These are phyloP conservation scores for Oncorhynchus kisutch DNA, from an alignment of 2,113 vertebrate species.

Conservation along the genomic window DNA sequence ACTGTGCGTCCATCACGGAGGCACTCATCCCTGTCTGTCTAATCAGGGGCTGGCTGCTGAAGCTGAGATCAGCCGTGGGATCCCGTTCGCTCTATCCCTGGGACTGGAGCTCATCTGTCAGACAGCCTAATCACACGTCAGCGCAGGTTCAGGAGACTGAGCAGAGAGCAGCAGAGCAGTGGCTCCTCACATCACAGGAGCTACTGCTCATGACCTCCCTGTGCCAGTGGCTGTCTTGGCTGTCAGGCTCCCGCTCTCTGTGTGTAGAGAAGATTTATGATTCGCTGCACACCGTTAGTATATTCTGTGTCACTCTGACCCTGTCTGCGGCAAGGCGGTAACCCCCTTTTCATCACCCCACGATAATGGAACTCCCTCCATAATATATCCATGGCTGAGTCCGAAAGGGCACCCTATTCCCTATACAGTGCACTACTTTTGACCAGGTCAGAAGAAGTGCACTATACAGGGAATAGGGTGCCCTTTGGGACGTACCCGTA, in stretches of 20 bases:
- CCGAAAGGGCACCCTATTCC: no score
- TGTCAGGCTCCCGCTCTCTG: constrained; percentile 22
- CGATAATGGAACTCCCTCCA: constrained; percentile 22
- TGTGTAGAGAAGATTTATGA: constrained; percentile 19
- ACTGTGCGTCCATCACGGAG: constrained; percentile 52
- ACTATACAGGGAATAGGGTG: no score
- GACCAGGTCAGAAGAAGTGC: no score
- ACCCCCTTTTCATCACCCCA: background rate
- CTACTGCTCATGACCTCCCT: constrained; percentile 47
- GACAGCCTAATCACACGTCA: constrained; percentile 54
- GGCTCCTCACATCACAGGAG: constrained; percentile 32
- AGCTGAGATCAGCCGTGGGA: constrained; percentile 44
- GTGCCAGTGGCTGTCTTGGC: constrained; percentile 34
- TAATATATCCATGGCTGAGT: background rate
- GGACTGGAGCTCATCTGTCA: constrained; percentile 61
- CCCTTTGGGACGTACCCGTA: background rate
- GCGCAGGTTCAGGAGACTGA: constrained; percentile 34
- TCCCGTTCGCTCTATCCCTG: constrained; percentile 11
- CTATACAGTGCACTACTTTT: no score
- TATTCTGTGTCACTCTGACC: background rate
- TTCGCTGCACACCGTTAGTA: constrained; percentile 3
- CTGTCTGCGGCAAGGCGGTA: background rate
- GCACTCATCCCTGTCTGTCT: constrained; percentile 60
- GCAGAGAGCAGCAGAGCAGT: background rate
- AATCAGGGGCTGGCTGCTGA: constrained; percentile 37